Evolutionary conservation across 92 coral and sea anemone genomes (phyloP).

Genomic region (Porites rus): DNA sequence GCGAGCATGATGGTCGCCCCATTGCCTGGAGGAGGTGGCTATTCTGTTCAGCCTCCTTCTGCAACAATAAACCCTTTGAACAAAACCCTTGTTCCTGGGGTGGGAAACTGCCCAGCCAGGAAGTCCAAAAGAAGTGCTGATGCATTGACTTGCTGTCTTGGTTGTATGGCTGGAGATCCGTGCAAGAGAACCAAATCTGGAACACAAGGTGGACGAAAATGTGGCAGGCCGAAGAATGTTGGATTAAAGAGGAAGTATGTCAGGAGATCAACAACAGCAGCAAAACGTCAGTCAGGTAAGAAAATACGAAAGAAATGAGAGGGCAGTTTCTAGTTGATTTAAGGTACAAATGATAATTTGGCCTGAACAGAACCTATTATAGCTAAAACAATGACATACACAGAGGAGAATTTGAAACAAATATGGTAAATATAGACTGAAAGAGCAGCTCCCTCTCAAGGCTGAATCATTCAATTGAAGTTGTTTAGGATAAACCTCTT

Average conservation of each 20-base stretch:
- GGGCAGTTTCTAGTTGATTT: not conserved
- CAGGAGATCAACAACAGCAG: not conserved
- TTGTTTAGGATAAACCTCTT: too few species aligned
- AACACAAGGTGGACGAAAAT: not conserved
- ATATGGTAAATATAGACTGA: too few species aligned
- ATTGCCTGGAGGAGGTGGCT: conserved; percentile 29
- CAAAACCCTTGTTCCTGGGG: conserved; percentile 1
- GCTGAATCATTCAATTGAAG: too few species aligned
- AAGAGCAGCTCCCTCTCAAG: too few species aligned
- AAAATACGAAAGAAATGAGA: too few species aligned
- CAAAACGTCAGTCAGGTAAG: conserved; percentile 5
- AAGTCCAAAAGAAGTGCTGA: conserved; percentile 14
- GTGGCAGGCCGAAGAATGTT: not conserved
- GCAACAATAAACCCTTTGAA: conserved; percentile 17
- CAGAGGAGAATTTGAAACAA: too few species aligned
- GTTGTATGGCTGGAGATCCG: not conserved
- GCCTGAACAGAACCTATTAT: too few species aligned
- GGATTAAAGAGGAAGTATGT: conserved; percentile 8
- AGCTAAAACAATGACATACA: too few species aligned
- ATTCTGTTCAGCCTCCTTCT: conserved; percentile 3
- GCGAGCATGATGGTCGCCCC: not conserved
- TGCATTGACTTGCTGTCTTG: conserved; percentile 9
- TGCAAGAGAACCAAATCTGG: conserved; percentile 11
- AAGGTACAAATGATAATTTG: not conserved
- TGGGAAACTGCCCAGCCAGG: conserved; percentile 19